Base-by-base conservation (phyloP, 2,113 vertebrate species). In the Amblyornis subalaris region DNA sequence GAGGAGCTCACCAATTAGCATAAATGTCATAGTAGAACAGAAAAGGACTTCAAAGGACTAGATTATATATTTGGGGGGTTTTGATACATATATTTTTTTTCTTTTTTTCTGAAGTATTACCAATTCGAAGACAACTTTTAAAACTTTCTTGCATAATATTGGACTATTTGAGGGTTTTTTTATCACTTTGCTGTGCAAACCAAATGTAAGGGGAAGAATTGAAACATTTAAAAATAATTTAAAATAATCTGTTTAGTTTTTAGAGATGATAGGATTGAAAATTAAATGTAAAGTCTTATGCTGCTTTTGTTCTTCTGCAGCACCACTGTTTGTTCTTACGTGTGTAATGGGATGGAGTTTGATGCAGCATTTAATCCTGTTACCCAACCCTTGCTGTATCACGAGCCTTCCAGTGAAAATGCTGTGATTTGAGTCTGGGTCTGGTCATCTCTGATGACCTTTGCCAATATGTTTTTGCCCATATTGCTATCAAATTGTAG, bases 1-100 rank as follows among this genome's bases (percentile, higher is more conserved):
- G n/a, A 93, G 35, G 66, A 78, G 26, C 48, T 96, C 33, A 44
- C 51, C 75, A 92, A 94, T 93, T 95, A 94, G 36, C 61, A 62
- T 61, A 77, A 94, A 90, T 85, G 55, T 42, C 77, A 85, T 85
- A 62, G 61, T 84, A 70, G 82, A 92, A 65, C 31, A 89, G 35
- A 92, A 89, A 92, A 51, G 83, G 22, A 92, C 67, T 94, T 96
- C 90, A 96, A 80, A 96, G 64, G 71, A 51, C 57, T 83, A 84
- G 73, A 65, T 88, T 57, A 65, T 83, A 20, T 91, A 65, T 81
- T 78, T 81, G 38, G 4, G 38, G 4, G 1, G 0, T 67, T 88
- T 78, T 80, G 36, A 65, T 87, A 86, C 25, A 5, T 44, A 12
- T 71, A 0, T 53, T 44, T 25, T 35, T 64, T 44, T 26, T 40